These are phyloP conservation scores for Hermaeophaga mercurialis DNA, from an alignment of 2,888 invertebrate species.

Conservation along the genomic window DNA sequence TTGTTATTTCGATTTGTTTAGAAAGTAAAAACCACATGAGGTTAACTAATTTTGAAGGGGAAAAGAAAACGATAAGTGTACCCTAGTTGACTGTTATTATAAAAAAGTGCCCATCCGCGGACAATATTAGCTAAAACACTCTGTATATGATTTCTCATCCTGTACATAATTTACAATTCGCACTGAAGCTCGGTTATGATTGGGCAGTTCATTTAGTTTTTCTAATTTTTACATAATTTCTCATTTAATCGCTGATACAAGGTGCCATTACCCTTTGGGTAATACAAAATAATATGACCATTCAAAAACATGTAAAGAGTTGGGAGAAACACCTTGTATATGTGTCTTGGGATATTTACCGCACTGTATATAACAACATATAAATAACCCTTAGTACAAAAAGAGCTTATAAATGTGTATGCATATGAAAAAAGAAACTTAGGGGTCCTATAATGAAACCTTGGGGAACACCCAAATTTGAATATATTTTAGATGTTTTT, in stretches of 20 bases:
- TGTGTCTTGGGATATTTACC: constrained; percentile 16
- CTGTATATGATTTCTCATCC: constrained; percentile 30
- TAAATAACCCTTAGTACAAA: constrained; percentile 26
- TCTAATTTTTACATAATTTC: constrained; percentile 8
- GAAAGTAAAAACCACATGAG: no score
- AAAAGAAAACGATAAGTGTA: constrained; percentile 26
- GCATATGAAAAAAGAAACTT: neutral
- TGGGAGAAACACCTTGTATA: neutral
- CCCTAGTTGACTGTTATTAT: constrained; percentile 47
- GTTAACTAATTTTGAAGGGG: neutral
- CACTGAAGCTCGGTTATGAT: constrained; percentile 39
- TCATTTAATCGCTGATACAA: constrained; percentile 2
- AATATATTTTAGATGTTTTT: constrained; percentile 6
- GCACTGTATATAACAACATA: constrained; percentile 22
- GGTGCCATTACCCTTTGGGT: no score
- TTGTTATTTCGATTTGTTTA: no score
- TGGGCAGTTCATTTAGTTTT: constrained; percentile 15
- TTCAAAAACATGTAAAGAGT: neutral
- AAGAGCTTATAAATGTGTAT: constrained; percentile 10
- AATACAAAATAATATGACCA: neutral
- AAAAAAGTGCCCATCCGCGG: constrained; percentile 53
- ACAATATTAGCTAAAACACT: constrained; percentile 46
- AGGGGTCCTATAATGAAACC: neutral
- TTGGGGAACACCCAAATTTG: neutral
- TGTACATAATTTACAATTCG: constrained; percentile 38